A percentile compares a stretch with the other conserved stretches of the same genome.
phyloP scores from a whole-genome alignment of 2,797 vertebrate genomes.

The Acanthiza pusilla region DNA sequence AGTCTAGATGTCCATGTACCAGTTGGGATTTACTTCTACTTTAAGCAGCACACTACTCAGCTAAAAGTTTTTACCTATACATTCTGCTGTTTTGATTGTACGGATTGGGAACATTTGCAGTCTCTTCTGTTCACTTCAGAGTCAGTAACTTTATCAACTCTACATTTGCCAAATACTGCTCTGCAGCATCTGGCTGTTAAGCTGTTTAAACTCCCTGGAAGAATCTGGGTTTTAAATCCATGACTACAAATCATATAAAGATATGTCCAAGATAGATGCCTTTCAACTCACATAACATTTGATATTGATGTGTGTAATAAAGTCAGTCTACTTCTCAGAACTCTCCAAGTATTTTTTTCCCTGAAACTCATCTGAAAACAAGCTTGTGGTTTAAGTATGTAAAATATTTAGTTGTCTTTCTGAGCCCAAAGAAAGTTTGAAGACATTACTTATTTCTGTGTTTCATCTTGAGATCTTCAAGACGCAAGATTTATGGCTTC shows the following conservation, averaged over 20 bases:
- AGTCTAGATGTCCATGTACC: not conserved
- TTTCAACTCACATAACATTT: slow-evolving; percentile 32
- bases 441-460: not conserved
- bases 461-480: not conserved
- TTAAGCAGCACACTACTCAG: not conserved
- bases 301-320: not conserved
- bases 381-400: not conserved
- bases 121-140: slow-evolving; percentile 51
- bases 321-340: not conserved
- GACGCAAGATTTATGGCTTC: not conserved
- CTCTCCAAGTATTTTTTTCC: not conserved
- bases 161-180: slow-evolving; percentile 21
- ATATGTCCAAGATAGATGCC: slow-evolving; percentile 45
- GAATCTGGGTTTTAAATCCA: slow-evolving; percentile 60
- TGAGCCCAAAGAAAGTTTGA: not conserved
- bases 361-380: not conserved
- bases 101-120: slow-evolving; percentile 1
- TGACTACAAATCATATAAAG: slow-evolving; percentile 51
- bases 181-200: slow-evolving; percentile 67
- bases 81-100: slow-evolving; percentile 33
- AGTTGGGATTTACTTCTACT: not conserved
- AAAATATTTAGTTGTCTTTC: not conserved
- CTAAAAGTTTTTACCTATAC: slow-evolving; percentile 3
- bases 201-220: slow-evolving; percentile 58
- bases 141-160: slow-evolving; percentile 50